These are phyloP conservation scores for Garrulus glandarius DNA, from an alignment of 2,797 vertebrate species.

Conservation along the genomic window DNA sequence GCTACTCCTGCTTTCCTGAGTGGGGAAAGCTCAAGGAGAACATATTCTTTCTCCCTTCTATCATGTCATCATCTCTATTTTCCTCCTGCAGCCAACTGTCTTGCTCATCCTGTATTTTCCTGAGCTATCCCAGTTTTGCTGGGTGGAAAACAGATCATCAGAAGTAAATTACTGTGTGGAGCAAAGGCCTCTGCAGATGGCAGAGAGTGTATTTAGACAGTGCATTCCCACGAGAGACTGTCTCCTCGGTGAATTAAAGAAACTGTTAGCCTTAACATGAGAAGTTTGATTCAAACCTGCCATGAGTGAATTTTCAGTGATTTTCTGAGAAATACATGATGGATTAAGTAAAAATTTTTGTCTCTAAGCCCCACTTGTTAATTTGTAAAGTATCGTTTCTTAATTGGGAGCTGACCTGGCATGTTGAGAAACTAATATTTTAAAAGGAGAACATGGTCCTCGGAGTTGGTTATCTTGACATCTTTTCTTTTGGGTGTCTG, in stretches of 20 bases:
- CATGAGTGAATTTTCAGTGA: neutral
- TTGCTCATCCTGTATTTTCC: neutral
- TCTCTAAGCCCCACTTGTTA: neutral
- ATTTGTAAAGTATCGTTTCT: accelerated
- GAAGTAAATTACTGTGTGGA: neutral
- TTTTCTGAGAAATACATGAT: neutral
- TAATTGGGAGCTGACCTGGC: neutral
- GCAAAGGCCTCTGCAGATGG: neutral
- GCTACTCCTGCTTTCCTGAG: neutral
- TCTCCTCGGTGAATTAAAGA: neutral
- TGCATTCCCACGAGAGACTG: neutral
- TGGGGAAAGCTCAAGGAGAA: neutral
- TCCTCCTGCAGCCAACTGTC: neutral
- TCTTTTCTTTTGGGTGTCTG: neutral
- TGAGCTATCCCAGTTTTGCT: neutral
- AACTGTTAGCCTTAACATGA: neutral
- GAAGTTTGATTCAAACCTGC: neutral
- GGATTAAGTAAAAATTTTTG: neutral
- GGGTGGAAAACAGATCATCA: neutral
- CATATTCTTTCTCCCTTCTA: accelerated
- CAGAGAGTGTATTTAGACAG: neutral
- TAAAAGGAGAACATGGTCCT: neutral
- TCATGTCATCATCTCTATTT: neutral
- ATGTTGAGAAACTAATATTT: neutral
- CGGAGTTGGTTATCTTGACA: neutral